Conservation (phyloP, 2,797 vertebrate species). For the Sebastes diploproa region DNA sequence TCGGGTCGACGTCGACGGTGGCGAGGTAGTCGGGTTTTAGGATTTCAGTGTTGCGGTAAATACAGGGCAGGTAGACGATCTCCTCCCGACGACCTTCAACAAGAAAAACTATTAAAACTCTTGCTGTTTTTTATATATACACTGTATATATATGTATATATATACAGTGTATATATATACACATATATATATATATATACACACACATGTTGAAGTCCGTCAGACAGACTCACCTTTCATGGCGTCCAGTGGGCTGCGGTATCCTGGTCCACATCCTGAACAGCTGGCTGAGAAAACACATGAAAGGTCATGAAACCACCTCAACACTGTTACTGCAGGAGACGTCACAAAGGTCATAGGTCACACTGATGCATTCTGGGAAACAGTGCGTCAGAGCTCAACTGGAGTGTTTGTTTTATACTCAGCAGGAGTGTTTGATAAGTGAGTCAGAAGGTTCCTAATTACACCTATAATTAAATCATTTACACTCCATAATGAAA, state of each 20-base stretch:
- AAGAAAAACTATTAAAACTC: background rate
- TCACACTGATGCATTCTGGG: background rate
- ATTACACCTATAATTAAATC: background rate
- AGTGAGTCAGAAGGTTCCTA: background rate
- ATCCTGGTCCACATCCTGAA: slow-evolving; percentile 89
- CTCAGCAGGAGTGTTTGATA: background rate
- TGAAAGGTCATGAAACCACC: background rate
- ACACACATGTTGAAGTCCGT: background rate
- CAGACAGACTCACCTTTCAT: slow-evolving; percentile 86
- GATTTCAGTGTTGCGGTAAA: slow-evolving; percentile 87
- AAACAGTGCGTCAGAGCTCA: background rate
- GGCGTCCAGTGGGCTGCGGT: slow-evolving; percentile 87
- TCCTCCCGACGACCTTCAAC: slow-evolving; percentile 87
- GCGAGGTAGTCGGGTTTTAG: slow-evolving; percentile 92
- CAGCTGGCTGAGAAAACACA: slow-evolving; percentile 80
- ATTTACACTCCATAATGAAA: background rate
- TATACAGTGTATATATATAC: background rate
- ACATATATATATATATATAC: accelerated
- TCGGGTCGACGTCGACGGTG: slow-evolving; percentile 90
- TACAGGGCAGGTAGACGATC: slow-evolving; percentile 92
- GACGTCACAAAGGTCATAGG: background rate
- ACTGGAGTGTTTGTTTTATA: background rate
- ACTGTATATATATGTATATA: background rate
- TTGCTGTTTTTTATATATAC: background rate
- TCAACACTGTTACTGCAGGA: background rate